Conservation (phyloP, 2,113 vertebrate genomes). For the Sapayoa aenigma region DNA sequence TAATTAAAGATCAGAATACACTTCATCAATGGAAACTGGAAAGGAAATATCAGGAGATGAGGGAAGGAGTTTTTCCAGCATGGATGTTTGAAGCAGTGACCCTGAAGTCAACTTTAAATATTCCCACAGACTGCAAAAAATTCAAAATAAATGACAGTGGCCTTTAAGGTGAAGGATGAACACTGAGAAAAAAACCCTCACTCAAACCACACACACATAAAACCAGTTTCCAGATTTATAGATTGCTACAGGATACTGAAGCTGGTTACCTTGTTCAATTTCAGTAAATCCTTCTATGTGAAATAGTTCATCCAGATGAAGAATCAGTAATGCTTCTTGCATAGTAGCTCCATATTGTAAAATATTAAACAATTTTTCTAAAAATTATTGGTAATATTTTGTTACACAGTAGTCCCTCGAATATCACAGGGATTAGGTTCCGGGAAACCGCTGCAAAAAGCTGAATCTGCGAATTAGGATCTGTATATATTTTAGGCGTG, state of each 20-base stretch:
- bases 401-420: too few species aligned
- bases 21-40: background rate
- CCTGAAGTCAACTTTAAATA: background rate
- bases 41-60: background rate
- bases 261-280: background rate
- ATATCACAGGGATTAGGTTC: too few species aligned
- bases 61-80: background rate
- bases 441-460: too few species aligned
- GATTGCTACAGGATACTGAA: background rate
- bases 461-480: too few species aligned
- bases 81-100: background rate
- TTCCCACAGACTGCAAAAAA: background rate
- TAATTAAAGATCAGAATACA: background rate
- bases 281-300: background rate
- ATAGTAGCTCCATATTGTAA: background rate
- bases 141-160: constrained; percentile 18
- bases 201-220: background rate
- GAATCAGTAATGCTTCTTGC: background rate
- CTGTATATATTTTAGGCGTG: too few species aligned
- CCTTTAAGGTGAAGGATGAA: constrained; percentile 29
- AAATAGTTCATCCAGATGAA: background rate
- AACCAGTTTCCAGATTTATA: background rate
- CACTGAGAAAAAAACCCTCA: background rate
- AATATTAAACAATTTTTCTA: background rate
- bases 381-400: background rate